Conservation (phyloP, 2,113 vertebrate species). For the Morone chrysops region DNA sequence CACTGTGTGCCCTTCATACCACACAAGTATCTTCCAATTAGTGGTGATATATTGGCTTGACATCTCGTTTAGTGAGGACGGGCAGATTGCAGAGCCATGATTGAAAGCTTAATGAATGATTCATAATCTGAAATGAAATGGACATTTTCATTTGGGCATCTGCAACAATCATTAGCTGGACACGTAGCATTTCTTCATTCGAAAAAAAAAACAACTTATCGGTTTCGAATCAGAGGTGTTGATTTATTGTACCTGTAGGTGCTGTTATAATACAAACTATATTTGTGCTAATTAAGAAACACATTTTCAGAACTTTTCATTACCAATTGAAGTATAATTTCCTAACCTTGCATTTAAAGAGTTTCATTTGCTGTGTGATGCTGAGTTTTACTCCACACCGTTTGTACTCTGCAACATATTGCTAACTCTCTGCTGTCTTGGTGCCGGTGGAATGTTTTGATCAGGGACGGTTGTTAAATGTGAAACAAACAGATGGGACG, state of each 20-base stretch:
- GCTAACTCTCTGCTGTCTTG: slow-evolving; percentile 11
- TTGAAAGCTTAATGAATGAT: slow-evolving; percentile 71
- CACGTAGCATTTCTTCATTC: background rate
- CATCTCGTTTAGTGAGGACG: slow-evolving; percentile 57
- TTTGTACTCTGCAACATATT: background rate
- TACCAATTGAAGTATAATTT: background rate
- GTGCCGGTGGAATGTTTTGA: slow-evolving; percentile 36
- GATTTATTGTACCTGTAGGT: slow-evolving; percentile 23
- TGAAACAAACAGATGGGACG: slow-evolving; percentile 77
- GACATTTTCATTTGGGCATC: slow-evolving; percentile 57
- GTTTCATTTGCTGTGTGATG: background rate
- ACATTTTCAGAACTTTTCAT: background rate
- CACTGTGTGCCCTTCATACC: slow-evolving; percentile 46
- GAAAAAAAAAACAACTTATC: background rate
- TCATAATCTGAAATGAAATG: slow-evolving; percentile 65
- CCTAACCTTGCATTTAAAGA: background rate
- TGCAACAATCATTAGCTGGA: slow-evolving; percentile 41
- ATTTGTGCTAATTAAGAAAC: background rate
- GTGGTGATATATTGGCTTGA: slow-evolving; percentile 65
- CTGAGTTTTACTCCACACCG: background rate
- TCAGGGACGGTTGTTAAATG: slow-evolving; percentile 49
- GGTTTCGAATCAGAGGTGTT: background rate
- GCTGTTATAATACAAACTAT: background rate
- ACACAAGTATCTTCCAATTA: slow-evolving; percentile 67
- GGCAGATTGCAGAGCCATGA: slow-evolving; percentile 57